These are phyloP conservation scores for Rhimphoctona megacephalus DNA, from an alignment of 2,888 invertebrate species.

Conservation along the genomic window DNA sequence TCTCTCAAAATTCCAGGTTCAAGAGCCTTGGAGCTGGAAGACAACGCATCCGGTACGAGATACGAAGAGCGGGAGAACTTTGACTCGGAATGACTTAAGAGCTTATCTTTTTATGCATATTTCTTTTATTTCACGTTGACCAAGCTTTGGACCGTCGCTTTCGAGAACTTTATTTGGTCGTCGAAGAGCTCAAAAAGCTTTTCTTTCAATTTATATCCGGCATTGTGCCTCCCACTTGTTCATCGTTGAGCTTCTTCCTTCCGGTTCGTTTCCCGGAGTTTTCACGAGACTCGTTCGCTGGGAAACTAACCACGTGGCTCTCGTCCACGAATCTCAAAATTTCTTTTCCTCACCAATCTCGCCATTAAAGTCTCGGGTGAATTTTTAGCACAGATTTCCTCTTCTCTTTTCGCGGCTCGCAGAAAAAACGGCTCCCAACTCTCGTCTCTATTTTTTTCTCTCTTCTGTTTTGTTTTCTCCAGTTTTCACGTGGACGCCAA, in stretches of 20 bases:
- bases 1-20: neutral
- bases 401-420: slow-evolving; percentile 42
- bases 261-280: no score
- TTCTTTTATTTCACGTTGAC: neutral
- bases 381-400: slow-evolving; percentile 59
- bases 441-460: slow-evolving; percentile 1
- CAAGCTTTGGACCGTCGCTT: slow-evolving; percentile 54
- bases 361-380: neutral
- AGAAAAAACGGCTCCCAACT: slow-evolving; percentile 46
- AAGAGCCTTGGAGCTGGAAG: slow-evolving; percentile 3
- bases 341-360: no score
- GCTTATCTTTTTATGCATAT: slow-evolving; percentile 32
- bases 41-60: slow-evolving; percentile 18
- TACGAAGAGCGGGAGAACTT: neutral
- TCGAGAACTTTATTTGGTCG: slow-evolving; percentile 40
- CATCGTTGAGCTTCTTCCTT: no score
- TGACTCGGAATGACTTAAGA: slow-evolving; percentile 41
- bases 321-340: neutral
- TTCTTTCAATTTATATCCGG: neutral
- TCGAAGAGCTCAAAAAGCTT: slow-evolving; percentile 54
- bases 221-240: no score
- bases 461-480: neutral
- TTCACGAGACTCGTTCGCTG: no score
- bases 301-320: neutral
- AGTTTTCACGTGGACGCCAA: no score